Conservation (phyloP, 2,113 vertebrate genomes). For the Aphyosemion australe region DNA sequence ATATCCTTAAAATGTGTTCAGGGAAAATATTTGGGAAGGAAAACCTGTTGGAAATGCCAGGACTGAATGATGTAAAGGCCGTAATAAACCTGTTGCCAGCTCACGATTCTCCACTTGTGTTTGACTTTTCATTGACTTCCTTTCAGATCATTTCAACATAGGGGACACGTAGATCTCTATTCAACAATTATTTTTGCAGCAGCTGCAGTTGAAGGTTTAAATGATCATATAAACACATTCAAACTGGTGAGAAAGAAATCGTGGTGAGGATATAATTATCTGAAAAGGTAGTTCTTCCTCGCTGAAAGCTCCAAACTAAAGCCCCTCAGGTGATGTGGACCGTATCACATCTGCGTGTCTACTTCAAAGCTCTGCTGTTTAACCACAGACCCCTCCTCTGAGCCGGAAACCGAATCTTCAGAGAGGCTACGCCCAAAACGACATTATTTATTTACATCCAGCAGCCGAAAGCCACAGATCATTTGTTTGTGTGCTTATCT, state of each 20-base stretch:
- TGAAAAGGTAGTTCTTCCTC: background rate
- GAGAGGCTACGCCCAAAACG: slow-evolving; percentile 37
- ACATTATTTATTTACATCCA: slow-evolving; percentile 42
- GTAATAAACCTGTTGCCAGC: slow-evolving; percentile 7
- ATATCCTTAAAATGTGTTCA: background rate
- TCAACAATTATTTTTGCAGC: too few relatives aligned
- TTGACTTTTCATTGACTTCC: background rate
- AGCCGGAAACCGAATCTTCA: slow-evolving; percentile 25
- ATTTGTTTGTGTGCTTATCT: background rate
- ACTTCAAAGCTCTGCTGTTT: slow-evolving; percentile 46
- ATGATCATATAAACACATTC: too few relatives aligned
- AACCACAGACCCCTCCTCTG: slow-evolving; percentile 26
- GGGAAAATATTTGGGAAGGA: background rate
- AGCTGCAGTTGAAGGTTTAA: background rate
- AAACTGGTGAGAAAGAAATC: too few relatives aligned
- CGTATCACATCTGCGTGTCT: slow-evolving; percentile 27
- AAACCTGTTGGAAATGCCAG: background rate
- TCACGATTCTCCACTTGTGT: background rate
- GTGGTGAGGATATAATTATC: too few relatives aligned
- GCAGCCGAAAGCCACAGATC: slow-evolving; percentile 3
- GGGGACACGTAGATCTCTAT: too few relatives aligned
- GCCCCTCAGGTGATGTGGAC: slow-evolving; percentile 26
- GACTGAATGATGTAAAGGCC: slow-evolving; percentile 9
- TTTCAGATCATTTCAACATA: background rate
- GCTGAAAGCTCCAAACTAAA: slow-evolving; percentile 1